A percentile compares a stretch with the other conserved stretches of the same genome.
phyloP scores from a whole-genome alignment of 2,888 invertebrate species.

The Andrena fulva region DNA sequence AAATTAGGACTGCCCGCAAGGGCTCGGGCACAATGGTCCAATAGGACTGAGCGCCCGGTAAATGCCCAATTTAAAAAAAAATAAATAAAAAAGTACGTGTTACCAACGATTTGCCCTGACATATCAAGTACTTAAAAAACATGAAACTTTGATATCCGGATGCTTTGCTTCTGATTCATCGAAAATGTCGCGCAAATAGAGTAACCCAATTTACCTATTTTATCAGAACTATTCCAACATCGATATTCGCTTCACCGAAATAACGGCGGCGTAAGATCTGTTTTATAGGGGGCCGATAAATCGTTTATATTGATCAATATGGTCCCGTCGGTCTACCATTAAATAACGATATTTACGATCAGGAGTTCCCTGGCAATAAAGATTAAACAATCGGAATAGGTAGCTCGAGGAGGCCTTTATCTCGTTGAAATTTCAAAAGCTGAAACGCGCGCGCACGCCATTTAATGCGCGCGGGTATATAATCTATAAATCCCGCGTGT shows the following conservation, averaged over 20 bases:
- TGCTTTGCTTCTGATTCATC: not conserved
- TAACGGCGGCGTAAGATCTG: slow-evolving; percentile 63
- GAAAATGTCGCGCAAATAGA: slow-evolving; percentile 20
- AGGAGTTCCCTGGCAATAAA: slow-evolving; percentile 66
- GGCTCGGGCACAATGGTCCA: no score
- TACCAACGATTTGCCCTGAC: no score
- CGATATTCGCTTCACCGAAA: slow-evolving; percentile 59
- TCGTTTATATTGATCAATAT: slow-evolving; percentile 66
- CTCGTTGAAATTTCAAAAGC: slow-evolving; percentile 66
- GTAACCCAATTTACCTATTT: not conserved
- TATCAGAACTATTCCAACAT: slow-evolving; percentile 27
- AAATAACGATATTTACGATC: slow-evolving; percentile 73
- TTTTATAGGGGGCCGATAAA: slow-evolving; percentile 67
- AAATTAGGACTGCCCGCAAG: no score
- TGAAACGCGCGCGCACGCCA: slow-evolving; percentile 40
- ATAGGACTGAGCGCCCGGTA: no score
- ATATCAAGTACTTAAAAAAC: no score
- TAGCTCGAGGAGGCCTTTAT: slow-evolving; percentile 66
- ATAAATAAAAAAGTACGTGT: no score
- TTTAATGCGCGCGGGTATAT: slow-evolving; percentile 62
- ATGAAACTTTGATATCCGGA: not conserved
- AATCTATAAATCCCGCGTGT: slow-evolving; percentile 72
- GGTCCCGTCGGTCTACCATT: slow-evolving; percentile 62
- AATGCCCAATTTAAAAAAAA: no score
- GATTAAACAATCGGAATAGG: slow-evolving; percentile 72